Conservation (phyloP, 2,888 invertebrate genomes). For the Crematogaster levior region DNA sequence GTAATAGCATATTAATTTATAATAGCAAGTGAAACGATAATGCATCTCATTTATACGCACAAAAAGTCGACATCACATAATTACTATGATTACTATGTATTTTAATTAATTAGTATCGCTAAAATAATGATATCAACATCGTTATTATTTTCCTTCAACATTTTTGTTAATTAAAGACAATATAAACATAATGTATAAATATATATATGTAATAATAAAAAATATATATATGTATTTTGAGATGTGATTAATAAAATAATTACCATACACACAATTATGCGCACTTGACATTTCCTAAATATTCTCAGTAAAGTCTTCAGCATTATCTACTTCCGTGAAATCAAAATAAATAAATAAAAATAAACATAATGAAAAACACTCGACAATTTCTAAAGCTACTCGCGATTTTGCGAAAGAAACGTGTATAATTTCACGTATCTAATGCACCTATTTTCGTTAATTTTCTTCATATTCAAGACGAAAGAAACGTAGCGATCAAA, state of each 20-base stretch:
- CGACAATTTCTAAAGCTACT: not conserved
- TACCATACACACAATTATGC: not conserved
- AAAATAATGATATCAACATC: not conserved
- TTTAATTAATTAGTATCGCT: constrained; percentile 59
- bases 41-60: not conserved
- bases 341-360: not conserved
- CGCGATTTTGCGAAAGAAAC: not conserved
- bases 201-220: not conserved
- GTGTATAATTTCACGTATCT: not conserved
- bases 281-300: not conserved
- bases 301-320: not conserved
- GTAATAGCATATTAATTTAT: constrained; percentile 9
- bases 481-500: not conserved
- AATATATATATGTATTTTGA: not conserved
- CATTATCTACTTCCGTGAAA: not conserved
- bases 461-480: not conserved
- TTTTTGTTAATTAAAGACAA: constrained; percentile 19
- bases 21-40: not conserved
- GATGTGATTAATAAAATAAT: not conserved
- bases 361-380: not conserved
- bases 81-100: constrained; percentile 51
- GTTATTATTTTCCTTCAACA: constrained; percentile 15
- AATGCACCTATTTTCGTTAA: not conserved
- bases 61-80: constrained; percentile 53
- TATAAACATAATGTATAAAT: not conserved